Conservation (phyloP, 2,888 invertebrate species). For the Cabera pusaria region DNA sequence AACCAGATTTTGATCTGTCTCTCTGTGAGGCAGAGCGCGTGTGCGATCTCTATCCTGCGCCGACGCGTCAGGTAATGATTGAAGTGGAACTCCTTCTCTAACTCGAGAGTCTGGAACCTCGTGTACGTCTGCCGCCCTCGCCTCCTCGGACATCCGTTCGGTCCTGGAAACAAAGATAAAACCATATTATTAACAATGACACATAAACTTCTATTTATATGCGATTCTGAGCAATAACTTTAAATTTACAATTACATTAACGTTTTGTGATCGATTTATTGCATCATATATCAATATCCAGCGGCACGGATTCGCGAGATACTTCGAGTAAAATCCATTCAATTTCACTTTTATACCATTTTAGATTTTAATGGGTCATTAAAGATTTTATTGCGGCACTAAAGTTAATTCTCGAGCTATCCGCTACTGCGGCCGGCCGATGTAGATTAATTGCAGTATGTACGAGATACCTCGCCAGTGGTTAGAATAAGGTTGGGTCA, state of each 20-base stretch:
- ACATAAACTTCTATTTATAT: conserved; percentile 34
- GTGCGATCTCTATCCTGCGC: conserved; percentile 98
- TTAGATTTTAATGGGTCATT: conserved; percentile 80
- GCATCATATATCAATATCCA: conserved; percentile 65
- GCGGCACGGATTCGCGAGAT: conserved; percentile 61
- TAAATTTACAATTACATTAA: conserved; percentile 49
- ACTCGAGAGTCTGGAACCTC: conserved; percentile 98
- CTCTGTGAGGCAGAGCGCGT: conserved; percentile 97
- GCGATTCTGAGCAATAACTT: conserved; percentile 41
- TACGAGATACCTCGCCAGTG: conserved; percentile 26
- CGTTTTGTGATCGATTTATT: conserved; percentile 65
- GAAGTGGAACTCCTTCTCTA: conserved; percentile 99
- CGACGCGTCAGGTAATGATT: conserved; percentile 98
- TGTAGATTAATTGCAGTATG: conserved; percentile 58
- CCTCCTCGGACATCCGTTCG: conserved; percentile 96
- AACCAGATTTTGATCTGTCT: conserved; percentile 99
- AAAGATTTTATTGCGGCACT: conserved; percentile 75
- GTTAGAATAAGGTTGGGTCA: conserved; percentile 27
- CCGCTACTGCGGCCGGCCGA: conserved; percentile 71
- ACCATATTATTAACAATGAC: conserved; percentile 23
- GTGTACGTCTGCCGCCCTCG: conserved; percentile 99
- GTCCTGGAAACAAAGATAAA: conserved; percentile 87
- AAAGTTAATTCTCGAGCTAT: conserved; percentile 79
- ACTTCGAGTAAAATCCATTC: conserved; percentile 65
- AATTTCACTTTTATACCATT: conserved; percentile 81